Conservation (phyloP, 2,888 invertebrate genomes). For the Protula sp. region DNA sequence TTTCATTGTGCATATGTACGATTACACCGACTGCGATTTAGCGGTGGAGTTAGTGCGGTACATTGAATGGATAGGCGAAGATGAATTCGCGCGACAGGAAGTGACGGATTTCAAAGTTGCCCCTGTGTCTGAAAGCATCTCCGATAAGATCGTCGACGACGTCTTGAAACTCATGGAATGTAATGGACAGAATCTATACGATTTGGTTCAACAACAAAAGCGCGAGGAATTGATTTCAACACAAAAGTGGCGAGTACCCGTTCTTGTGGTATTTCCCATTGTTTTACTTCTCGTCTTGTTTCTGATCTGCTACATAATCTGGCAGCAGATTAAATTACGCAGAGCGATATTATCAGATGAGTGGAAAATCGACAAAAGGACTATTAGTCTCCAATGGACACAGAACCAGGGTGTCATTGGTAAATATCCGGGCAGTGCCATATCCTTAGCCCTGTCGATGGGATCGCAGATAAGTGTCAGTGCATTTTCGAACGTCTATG, state of each 20-base stretch:
- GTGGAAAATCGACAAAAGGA: constrained; percentile 13
- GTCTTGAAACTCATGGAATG: background rate
- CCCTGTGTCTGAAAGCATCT: background rate
- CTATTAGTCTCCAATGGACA: background rate
- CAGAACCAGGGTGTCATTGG: background rate
- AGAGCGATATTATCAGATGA: constrained; percentile 18
- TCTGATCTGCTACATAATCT: background rate
- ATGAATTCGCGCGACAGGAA: background rate
- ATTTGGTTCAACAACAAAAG: background rate
- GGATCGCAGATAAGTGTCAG: background rate
- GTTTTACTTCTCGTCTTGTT: background rate
- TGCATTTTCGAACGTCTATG: background rate
- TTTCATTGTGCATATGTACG: background rate
- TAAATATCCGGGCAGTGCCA: background rate
- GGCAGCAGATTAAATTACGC: constrained; percentile 21
- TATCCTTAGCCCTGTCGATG: background rate
- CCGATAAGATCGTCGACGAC: background rate
- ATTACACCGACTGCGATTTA: background rate
- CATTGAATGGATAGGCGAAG: background rate
- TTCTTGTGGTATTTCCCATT: background rate
- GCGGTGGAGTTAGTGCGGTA: background rate
- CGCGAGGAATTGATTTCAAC: background rate
- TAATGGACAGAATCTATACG: background rate
- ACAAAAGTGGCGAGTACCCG: background rate
- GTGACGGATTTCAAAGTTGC: background rate